Evolutionary conservation across 92 coral and sea anemone genomes (phyloP), one percentile per base, ranked within the genome.

Genomic region (Micromussa lordhowensis): DNA sequence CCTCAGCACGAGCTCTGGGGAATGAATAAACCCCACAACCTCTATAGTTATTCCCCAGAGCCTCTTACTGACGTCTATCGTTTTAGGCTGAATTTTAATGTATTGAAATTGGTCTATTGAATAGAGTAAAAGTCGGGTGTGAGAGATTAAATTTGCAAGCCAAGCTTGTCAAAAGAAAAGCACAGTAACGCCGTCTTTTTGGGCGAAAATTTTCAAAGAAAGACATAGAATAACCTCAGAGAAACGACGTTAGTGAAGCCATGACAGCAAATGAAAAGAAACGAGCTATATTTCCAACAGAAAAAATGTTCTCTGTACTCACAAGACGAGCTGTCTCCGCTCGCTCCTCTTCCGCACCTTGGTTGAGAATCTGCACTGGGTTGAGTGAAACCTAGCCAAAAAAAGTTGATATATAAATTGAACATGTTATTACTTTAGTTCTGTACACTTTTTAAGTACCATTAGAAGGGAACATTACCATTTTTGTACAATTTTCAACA

Each of bases 251-350:
- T 24, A 11, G 22, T 12, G 44, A 40, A 38, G 5, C 14, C 28
- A 11, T 2, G 28, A n/a, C 34, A 30, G 17, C 75, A 54, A 59
- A 75, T 22, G 32, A 16, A 19, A 13, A 64, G 15, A 49, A 31
- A 53, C 72, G 55, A 84, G 74, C 54, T 34, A 51, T 38, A 83
- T 78, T 72, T 34, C 29, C 68, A 28, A 69, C n/a, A 29, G n/a
- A n/a, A 66, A 92, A 69, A 86, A 18, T 49, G 26, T 35, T 68
- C 73, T 79, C 55, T 57, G 6, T 80, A 85, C 98, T 90, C 72
- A 98, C 99, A 91, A 98, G 73, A 28, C 99, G 96, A 74, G 99
- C 99, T 6, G 93, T 96, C 68, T 98, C 99, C 13, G 98, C 99
- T 70, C 95, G 92, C 85, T 98, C 99, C 84, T 98, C 99, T 70